phyloP scores from a whole-genome alignment of 2,888 invertebrate genomes.

The Smittia sp. region DNA sequence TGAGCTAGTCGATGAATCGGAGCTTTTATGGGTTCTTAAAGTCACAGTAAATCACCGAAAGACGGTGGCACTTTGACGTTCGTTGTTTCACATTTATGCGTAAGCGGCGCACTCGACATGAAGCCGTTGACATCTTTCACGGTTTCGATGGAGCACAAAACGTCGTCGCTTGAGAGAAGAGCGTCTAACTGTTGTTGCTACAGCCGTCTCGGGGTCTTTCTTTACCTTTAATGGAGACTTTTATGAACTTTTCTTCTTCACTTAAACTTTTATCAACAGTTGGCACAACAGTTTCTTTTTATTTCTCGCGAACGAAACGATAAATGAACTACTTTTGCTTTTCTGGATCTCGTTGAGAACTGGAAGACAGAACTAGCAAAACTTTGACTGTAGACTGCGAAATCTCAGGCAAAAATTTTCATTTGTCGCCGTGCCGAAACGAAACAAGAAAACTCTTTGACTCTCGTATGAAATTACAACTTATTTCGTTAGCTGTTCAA shows the following conservation, averaged over 20 bases:
- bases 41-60: slow-evolving; percentile 17
- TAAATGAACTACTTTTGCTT: slow-evolving; percentile 17
- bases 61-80: slow-evolving; percentile 12
- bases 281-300: slow-evolving; percentile 37
- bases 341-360: neutral
- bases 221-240: slow-evolving; percentile 35
- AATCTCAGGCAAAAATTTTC: neutral
- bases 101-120: neutral
- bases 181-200: slow-evolving; percentile 30
- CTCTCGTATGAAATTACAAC: slow-evolving; percentile 29
- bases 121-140: slow-evolving; percentile 13
- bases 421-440: slow-evolving; percentile 6
- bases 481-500: slow-evolving; percentile 40
- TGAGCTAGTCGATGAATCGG: slow-evolving; percentile 23
- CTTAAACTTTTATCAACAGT: neutral
- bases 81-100: neutral
- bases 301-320: slow-evolving; percentile 29
- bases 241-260: slow-evolving; percentile 4
- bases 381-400: neutral
- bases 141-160: neutral
- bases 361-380: neutral
- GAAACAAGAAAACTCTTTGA: slow-evolving; percentile 32
- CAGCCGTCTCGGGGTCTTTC: neutral
- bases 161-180: slow-evolving; percentile 13
- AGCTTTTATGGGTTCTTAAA: neutral